Conservation (phyloP, 2,888 invertebrate genomes). For the Schrankia costaestrigalis region DNA sequence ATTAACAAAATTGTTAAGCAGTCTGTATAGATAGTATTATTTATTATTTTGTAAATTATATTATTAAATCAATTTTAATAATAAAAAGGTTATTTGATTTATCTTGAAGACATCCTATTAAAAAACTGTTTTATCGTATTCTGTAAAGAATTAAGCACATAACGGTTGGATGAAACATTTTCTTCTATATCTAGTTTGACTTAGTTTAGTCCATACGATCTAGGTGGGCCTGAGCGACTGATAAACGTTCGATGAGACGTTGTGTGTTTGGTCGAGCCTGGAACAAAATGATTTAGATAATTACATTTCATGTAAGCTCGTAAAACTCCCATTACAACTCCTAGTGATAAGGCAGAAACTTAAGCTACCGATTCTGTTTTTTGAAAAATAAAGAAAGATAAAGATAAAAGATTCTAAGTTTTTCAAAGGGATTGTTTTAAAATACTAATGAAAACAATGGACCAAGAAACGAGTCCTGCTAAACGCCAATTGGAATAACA, state of each 20-base stretch:
- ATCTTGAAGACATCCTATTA: constrained; percentile 5
- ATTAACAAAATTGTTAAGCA: constrained; percentile 7
- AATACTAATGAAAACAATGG: too few species aligned
- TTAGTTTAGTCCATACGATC: constrained; percentile 67
- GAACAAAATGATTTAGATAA: too few species aligned
- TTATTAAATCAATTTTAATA: constrained; percentile 5
- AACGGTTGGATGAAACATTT: constrained; percentile 17
- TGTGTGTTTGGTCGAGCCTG: constrained; percentile 73
- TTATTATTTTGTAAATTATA: constrained; percentile 16
- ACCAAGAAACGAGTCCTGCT: too few species aligned
- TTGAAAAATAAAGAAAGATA: too few species aligned
- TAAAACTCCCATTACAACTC: too few species aligned
- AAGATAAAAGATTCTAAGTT: too few species aligned
- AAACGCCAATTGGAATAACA: too few species aligned
- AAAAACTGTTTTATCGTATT: constrained; percentile 1
- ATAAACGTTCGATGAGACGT: constrained; percentile 63
- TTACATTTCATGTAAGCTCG: too few species aligned
- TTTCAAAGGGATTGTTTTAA: too few species aligned
- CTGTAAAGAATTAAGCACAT: constrained; percentile 21
- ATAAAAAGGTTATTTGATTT: constrained; percentile 4
- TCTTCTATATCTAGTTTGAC: constrained; percentile 18
- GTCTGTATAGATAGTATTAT: constrained; percentile 21
- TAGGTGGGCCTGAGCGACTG: constrained; percentile 70
- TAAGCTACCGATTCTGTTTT: too few species aligned
- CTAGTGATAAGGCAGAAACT: too few species aligned